Conservation (phyloP, 2,113 vertebrate species). For the Microcebus lehilahytsara region DNA sequence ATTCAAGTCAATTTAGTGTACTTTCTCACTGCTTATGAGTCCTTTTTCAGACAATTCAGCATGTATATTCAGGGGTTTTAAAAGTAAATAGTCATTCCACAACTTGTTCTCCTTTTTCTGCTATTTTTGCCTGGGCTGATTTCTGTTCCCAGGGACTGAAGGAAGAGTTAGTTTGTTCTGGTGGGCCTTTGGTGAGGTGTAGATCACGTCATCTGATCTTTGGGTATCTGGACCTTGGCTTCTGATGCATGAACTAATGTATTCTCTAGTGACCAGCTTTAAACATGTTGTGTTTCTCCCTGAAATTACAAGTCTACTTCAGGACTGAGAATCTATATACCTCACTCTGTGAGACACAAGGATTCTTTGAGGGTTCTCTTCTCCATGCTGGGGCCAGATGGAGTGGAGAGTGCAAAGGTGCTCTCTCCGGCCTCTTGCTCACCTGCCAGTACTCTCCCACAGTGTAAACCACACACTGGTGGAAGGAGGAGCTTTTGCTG, state of each 20-base stretch:
- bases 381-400: background rate
- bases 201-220: background rate
- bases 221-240: background rate
- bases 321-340: background rate
- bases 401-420: rapidly evolving
- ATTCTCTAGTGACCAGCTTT: background rate
- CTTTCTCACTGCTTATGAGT: background rate
- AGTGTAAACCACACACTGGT: background rate
- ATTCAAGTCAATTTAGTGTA: background rate
- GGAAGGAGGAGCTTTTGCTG: background rate
- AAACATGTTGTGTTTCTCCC: background rate
- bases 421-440: background rate
- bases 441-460: background rate
- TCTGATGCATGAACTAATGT: background rate
- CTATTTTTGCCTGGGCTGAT: background rate
- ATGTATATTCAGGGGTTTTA: background rate
- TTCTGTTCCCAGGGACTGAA: background rate
- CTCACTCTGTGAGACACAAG: background rate
- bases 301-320: background rate
- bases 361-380: too few species aligned
- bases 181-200: background rate
- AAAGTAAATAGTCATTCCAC: background rate
- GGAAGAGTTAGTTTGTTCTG: background rate
- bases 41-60: background rate
- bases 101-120: background rate